These are phyloP conservation scores for Ceratosolen solmsi DNA, from an alignment of 1,140 invertebrate genomes.

Conservation along the genomic window DNA sequence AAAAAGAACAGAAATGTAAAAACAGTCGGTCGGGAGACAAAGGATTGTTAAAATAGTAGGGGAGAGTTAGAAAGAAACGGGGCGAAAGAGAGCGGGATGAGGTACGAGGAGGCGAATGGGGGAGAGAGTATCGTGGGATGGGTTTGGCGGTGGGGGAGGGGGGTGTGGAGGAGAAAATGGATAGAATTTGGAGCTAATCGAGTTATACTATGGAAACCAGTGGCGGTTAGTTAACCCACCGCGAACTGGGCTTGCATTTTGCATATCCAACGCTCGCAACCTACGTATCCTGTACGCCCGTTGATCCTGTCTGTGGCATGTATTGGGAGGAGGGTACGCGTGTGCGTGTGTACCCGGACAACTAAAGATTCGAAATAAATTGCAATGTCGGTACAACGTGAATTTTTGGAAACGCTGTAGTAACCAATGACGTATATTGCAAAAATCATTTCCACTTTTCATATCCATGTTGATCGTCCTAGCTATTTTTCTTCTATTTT, in stretches of 20 bases:
- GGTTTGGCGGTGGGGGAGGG: neutral
- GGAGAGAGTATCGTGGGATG: neutral
- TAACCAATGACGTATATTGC: neutral
- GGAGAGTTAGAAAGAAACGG: slow-evolving; percentile 33
- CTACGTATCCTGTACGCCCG: no score
- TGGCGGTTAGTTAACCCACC: slow-evolving; percentile 66
- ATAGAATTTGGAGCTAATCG: slow-evolving; percentile 65
- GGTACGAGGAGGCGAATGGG: neutral
- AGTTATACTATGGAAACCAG: slow-evolving; percentile 70
- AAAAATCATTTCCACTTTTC: slow-evolving; percentile 51
- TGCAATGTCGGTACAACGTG: slow-evolving; percentile 41
- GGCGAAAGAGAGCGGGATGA: slow-evolving; percentile 38
- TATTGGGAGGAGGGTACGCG: neutral
- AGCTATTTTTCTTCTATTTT: slow-evolving; percentile 31
- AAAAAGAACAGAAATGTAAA: neutral
- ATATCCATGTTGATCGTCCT: slow-evolving; percentile 12
- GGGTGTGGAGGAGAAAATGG: slow-evolving; percentile 27
- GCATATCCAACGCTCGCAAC: slow-evolving; percentile 37
- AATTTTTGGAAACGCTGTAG: slow-evolving; percentile 28
- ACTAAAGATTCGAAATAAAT: slow-evolving; percentile 62
- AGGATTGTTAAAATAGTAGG: slow-evolving; percentile 47
- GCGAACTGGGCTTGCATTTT: slow-evolving; percentile 60
- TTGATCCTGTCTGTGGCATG: neutral
- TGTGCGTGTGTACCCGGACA: slow-evolving; percentile 33
- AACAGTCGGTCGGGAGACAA: slow-evolving; percentile 39